These are phyloP conservation scores for Nasonia vitripennis DNA, from an alignment of 1,140 invertebrate species.

Conservation along the genomic window DNA sequence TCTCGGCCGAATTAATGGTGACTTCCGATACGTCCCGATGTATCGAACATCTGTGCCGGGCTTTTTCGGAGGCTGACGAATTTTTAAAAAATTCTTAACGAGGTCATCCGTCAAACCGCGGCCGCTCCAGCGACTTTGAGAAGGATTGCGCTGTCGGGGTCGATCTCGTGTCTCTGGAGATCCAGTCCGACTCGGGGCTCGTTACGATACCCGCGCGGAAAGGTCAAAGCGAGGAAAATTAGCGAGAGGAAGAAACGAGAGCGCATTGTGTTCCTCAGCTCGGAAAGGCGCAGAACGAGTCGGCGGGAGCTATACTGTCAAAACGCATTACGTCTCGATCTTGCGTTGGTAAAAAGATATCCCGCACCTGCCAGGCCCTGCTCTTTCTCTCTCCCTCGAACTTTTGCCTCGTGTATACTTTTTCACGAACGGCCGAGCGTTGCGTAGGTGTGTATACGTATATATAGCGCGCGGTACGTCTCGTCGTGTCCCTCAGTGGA, in stretches of 20 bases:
- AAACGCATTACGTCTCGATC: constrained; percentile 45
- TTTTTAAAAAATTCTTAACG: no score
- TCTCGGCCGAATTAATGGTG: not conserved
- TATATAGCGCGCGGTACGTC: not conserved
- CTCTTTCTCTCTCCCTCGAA: not conserved
- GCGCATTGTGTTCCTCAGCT: not conserved
- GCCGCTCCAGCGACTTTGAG: no score
- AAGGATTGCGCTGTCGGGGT: no score
- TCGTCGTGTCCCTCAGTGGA: not conserved
- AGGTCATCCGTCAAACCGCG: no score
- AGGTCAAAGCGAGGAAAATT: not conserved
- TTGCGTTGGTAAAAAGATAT: constrained; percentile 17
- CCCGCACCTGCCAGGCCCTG: not conserved
- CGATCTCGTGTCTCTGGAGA: no score
- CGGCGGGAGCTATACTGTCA: constrained; percentile 13
- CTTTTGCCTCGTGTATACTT: constrained; percentile 10
- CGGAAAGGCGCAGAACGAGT: constrained; percentile 20
- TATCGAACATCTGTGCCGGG: not conserved
- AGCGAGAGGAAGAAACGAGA: not conserved
- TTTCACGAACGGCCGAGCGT: constrained; percentile 14
- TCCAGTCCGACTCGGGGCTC: no score
- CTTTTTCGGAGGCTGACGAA: no score
- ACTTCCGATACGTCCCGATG: not conserved
- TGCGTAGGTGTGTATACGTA: not conserved
- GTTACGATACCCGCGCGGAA: no score